Conservation (phyloP, 2,113 vertebrate species). For the Alexandromys fortis region DNA sequence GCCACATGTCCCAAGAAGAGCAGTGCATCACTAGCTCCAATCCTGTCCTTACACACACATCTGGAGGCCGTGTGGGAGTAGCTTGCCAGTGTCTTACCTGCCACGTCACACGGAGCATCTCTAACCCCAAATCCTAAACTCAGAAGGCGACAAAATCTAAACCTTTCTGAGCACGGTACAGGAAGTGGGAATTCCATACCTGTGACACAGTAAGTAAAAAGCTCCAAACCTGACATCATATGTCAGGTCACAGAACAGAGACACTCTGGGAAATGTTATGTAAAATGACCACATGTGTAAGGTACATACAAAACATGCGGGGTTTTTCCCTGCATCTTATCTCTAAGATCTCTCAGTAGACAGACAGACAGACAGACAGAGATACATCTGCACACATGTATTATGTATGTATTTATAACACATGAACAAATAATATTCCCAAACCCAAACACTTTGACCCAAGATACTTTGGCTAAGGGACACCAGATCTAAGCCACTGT, state of each 20-base stretch:
- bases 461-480: background rate
- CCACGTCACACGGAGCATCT: background rate
- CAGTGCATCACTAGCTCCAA: too few species aligned
- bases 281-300: background rate
- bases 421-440: background rate
- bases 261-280: background rate
- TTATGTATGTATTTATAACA: background rate
- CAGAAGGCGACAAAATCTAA: background rate
- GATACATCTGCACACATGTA: background rate
- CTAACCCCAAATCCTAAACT: background rate
- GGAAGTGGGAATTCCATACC: background rate
- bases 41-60: background rate
- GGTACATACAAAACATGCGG: background rate
- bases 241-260: background rate
- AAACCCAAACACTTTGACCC: background rate
- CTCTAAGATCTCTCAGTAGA: background rate
- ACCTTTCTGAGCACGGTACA: background rate
- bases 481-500: background rate
- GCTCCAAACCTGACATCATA: background rate
- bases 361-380: too few species aligned
- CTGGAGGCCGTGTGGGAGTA: accelerated
- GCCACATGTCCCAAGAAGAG: background rate
- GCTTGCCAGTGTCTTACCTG: background rate
- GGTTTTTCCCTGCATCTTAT: background rate
- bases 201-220: background rate